phyloP scores from a whole-genome alignment of 2,113 vertebrate genomes.

The human region GRCh38 chr18:7614001-7614500 shows the following conservation, averaged over 20 bases:
- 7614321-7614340: neutral
- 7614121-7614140: constrained; percentile 18
- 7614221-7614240: neutral
- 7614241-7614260: constrained; percentile 51
- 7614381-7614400: neutral
- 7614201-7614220: constrained; percentile 42
- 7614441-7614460: neutral
- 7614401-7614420: constrained; percentile 5
- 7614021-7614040: neutral
- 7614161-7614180: constrained; percentile 50
- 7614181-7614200: constrained; percentile 59
- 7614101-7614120: neutral
- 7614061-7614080: neutral
- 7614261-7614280: neutral
- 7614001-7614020: neutral
- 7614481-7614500: constrained; percentile 11
- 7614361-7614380: constrained; percentile 51
- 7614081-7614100: neutral
- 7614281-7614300: neutral
- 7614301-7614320: neutral
- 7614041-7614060: neutral
- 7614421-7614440: neutral
- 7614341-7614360: constrained; percentile 32
- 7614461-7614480: constrained; percentile 48
- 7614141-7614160: constrained; percentile 34